Evolutionary conservation across 2,113 vertebrate species (phyloP), one percentile per base, ranked within the genome.

Genomic region (Vulpes ferrilata): DNA sequence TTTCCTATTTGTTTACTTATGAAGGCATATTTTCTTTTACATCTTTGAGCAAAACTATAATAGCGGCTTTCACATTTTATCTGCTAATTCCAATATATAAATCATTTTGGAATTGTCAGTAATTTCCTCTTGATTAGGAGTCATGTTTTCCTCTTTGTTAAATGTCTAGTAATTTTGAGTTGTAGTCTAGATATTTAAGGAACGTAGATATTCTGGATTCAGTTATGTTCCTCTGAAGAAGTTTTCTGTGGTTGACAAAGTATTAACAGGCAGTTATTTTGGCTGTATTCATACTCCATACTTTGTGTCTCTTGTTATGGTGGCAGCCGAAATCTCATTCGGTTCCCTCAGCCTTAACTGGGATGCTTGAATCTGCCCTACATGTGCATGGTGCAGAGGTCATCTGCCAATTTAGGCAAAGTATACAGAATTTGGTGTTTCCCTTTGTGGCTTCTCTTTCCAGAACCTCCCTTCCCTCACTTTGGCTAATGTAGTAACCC

Each of bases 141-240:
- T 95, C 27, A 27, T 25, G 22, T 88, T 80, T 92, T 59, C 27
- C 55, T 87, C 69, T 60, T 88, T 85, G 62, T 67, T 80, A 88
- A 96, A 22, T 69, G 59, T 85, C 90, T 81, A 22, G 27, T 94
- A 53, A 59, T 67, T 76, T 67, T 90, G 13, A 27, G 53, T 74
- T 83, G 25, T 79, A 16, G 83, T 48, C 62, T 83, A 74, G 19
- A 59, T 32, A 80, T 73, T 55, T 81, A 48, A 82, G 30, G 25
- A 82, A 4, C 0, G 1, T 67, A 48, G 59, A 86, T 17, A 53
- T 67, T 73, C 25, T 22, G 5, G n/a, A 69, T 90, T 82, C 48
- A 25, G 74, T 35, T 59, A 5, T n/a, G 7, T 48, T 76, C 48
- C 48, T 73, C 51, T 79, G 8, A 43, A 32, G 35, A 96, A n/a